phyloP scores from a whole-genome alignment of 2,797 vertebrate genomes.

The Crax fasciolata region DNA sequence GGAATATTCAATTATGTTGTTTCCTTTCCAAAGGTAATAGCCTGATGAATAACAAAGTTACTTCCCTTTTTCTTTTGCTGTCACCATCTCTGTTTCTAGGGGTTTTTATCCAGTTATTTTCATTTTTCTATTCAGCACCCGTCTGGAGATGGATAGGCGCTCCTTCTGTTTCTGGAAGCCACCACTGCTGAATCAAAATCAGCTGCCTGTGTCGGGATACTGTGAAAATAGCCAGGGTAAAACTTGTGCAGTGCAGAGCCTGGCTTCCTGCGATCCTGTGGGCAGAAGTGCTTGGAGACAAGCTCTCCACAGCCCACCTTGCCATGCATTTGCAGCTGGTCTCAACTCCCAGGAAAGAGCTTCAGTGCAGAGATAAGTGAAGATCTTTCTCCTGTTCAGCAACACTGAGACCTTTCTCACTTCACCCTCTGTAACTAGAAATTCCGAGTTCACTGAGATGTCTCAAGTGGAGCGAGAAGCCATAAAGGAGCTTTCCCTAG shows the following conservation, averaged over 20 bases:
- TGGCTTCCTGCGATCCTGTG: background rate
- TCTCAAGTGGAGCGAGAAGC: background rate
- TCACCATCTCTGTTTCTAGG: conserved; percentile 46
- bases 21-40: conserved; percentile 76
- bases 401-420: background rate
- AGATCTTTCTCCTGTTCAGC: background rate
- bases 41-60: conserved; percentile 63
- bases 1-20: conserved; percentile 64
- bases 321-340: background rate
- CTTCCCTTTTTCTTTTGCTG: conserved; percentile 21
- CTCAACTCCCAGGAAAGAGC: background rate
- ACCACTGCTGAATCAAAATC: conserved; percentile 23
- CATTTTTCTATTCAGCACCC: conserved; percentile 62
- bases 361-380: background rate
- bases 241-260: background rate
- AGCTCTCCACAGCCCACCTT: background rate
- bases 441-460: background rate
- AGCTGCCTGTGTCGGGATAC: background rate
- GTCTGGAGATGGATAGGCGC: conserved; percentile 33
- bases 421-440: background rate
- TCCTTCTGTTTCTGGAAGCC: conserved; percentile 39
- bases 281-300: background rate
- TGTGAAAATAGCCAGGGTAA: background rate
- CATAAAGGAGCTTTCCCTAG: background rate
- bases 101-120: conserved; percentile 68